Conservation (phyloP, 2,888 invertebrate genomes). For the Mimas tiliae region DNA sequence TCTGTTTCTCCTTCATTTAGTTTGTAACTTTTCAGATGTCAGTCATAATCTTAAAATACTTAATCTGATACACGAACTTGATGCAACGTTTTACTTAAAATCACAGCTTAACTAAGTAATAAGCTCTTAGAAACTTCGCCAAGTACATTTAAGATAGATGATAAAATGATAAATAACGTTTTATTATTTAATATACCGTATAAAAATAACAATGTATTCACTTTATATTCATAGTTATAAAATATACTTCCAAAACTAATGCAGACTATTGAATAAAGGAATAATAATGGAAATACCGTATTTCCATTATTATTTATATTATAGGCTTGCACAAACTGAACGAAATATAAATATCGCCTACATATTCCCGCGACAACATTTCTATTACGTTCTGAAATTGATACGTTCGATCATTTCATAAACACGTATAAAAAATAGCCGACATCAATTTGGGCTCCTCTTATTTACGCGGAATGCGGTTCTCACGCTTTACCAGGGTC, state of each 20-base stretch:
- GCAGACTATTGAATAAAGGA: neutral
- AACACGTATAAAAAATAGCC: slow-evolving; percentile 6
- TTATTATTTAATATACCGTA: too few relatives aligned
- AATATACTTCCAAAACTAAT: too few relatives aligned
- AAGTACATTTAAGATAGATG: too few relatives aligned
- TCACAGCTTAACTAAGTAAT: too few relatives aligned
- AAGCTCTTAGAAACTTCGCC: too few relatives aligned
- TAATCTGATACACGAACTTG: neutral
- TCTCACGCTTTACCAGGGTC: slow-evolving; percentile 12
- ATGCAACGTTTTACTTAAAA: too few relatives aligned
- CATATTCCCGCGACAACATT: slow-evolving; percentile 3
- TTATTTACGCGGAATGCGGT: neutral
- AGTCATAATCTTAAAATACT: too few relatives aligned
- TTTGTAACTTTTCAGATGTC: slow-evolving; percentile 2
- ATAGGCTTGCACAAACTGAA: neutral
- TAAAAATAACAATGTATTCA: too few relatives aligned
- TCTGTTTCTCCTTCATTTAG: neutral
- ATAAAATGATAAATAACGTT: too few relatives aligned
- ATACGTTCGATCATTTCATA: slow-evolving; percentile 9
- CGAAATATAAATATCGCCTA: slow-evolving; percentile 3
- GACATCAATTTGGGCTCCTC: slow-evolving; percentile 4
- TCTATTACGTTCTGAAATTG: slow-evolving; percentile 15
- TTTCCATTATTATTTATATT: too few relatives aligned
- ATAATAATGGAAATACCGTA: too few relatives aligned
- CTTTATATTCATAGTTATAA: too few relatives aligned